Evolutionary conservation across 2,888 invertebrate genomes (phyloP), one percentile per base, ranked within the genome.

Genomic region (Lasioglossum figueresi): DNA sequence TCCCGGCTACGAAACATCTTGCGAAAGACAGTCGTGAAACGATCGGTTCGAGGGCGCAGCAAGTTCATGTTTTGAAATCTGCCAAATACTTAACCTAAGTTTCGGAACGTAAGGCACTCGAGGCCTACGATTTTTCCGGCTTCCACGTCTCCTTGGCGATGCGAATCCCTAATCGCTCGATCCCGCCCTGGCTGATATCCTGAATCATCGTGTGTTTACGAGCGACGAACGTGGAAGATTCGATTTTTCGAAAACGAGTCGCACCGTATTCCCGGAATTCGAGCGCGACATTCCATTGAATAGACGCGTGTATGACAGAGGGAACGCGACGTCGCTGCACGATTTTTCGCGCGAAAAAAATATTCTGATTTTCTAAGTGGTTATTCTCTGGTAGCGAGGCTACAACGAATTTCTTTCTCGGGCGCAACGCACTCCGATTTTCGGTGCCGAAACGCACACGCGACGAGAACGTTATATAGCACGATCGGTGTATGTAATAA

Each of bases 271-370:
- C 82, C 37, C 43, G 52, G 84, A 81, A 84, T 84, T 79, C 84
- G 37, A 63, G 37, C 83, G 83, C 83, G 79, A 79, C 82, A 80
- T 84, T 84, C 86, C 86, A 66, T 31, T 23, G 76, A 31, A 75
- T 82, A 86, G 82, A 84, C 78, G 82, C 80, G 80, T 70, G 80
- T 10, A 23, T 70, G 77, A 77, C 68, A 59, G 48, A 52, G 19
- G 77, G 27, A 79, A 56, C 34, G n/a, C 45, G 66, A 68, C 31
- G 79, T 27, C 52, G 68, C 19, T n/a, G 31, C 52, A 52, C 14
- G 23, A 66, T 68, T 76, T 45, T 45, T 71, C 78, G 52, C 40
- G 45, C 74, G 40, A 31, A 40, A 75, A 80, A 59, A 63, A 43
- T 23, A 37, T 31, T 23, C 14, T 10, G 1, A 23, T 68, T 68